Percentiles rank a stretch among this genome's conserved stretches.
These are phyloP conservation scores for Branchipolynoe longqiensis DNA, from an alignment of 2,888 invertebrate species.

Conservation along the genomic window DNA sequence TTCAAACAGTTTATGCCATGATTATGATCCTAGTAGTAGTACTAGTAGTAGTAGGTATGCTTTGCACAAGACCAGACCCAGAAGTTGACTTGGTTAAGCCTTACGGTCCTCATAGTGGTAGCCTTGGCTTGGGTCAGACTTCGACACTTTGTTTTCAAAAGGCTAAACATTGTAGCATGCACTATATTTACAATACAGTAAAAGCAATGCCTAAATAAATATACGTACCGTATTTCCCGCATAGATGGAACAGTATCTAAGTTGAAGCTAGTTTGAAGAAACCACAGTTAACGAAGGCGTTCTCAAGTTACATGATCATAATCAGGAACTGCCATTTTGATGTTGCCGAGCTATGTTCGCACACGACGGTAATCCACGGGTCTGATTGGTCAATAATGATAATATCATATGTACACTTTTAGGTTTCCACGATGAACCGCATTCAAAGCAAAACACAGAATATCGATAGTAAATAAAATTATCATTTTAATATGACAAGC, in stretches of 20 bases:
- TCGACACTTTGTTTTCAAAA: not conserved
- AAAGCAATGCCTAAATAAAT: not conserved
- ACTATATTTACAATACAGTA: not conserved
- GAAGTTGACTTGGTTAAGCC: too few species aligned
- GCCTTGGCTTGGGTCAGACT: too few species aligned
- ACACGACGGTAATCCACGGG: not conserved
- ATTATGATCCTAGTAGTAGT: too few species aligned
- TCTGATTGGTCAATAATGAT: slow-evolving; percentile 25
- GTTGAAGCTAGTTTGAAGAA: not conserved
- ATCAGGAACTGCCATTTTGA: slow-evolving; percentile 47
- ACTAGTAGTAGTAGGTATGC: too few species aligned
- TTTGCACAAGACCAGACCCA: too few species aligned
- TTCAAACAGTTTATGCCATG: too few species aligned
- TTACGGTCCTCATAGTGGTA: too few species aligned
- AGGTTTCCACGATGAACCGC: too few species aligned
- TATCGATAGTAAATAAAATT: not conserved
- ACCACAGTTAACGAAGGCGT: not conserved
- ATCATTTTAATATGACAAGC: not conserved
- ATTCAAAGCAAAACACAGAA: not conserved
- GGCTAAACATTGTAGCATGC: not conserved
- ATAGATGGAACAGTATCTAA: not conserved
- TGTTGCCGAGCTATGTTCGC: slow-evolving; percentile 22
- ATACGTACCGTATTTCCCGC: not conserved
- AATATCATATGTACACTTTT: not conserved
- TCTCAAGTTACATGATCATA: not conserved